phyloP scores from a whole-genome alignment of 2,797 vertebrate genomes.

The Argya squamiceps region DNA sequence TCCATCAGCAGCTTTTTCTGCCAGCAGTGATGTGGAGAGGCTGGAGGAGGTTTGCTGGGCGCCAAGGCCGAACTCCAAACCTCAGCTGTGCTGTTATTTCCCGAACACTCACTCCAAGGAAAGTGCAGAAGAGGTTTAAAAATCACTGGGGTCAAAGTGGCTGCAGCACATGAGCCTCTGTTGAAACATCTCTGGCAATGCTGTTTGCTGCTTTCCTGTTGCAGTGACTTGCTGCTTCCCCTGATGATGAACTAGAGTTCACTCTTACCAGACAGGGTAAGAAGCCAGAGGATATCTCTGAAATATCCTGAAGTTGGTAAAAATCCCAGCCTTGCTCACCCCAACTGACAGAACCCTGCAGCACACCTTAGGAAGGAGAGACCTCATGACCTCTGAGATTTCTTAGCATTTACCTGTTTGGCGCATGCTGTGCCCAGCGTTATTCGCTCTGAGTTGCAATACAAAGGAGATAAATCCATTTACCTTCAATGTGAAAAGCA shows the following conservation, averaged over 20 bases:
- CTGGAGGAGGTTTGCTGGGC: fast-evolving
- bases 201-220: not conserved
- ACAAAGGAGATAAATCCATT: fast-evolving
- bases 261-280: not conserved
- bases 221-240: not conserved
- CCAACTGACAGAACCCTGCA: not conserved
- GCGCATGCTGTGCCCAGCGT: fast-evolving
- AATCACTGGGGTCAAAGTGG: not conserved
- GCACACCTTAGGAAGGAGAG: not conserved
- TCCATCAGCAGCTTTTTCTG: not conserved
- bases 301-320: not conserved
- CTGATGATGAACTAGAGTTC: not conserved
- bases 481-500: not conserved
- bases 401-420: fast-evolving
- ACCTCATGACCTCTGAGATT: not conserved
- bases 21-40: not conserved
- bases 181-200: not conserved
- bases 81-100: not conserved
- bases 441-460: fast-evolving
- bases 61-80: not conserved
- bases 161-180: fast-evolving
- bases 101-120: not conserved
- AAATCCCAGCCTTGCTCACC: not conserved
- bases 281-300: not conserved
- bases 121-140: not conserved